Evolutionary conservation across 2,888 invertebrate species (phyloP).

Genomic region (Heliothis peltigera): DNA sequence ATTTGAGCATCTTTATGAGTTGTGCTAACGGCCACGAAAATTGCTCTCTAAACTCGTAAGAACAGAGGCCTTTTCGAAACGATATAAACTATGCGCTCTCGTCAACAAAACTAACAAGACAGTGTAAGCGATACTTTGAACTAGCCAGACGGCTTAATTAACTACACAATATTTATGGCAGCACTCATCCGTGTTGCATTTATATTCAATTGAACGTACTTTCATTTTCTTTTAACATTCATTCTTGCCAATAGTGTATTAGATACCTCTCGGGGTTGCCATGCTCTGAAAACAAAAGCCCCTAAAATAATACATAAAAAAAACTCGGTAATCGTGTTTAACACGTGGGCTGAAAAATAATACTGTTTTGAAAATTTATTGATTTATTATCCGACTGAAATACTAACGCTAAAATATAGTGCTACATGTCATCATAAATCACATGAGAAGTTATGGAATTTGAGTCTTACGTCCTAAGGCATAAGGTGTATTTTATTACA

Average conservation of each 20-base stretch:
- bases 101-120: constrained; percentile 33
- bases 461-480: constrained; percentile 12
- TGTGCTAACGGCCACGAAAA: constrained; percentile 74
- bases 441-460: constrained; percentile 1
- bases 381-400: constrained; percentile 43
- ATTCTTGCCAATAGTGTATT: constrained; percentile 25
- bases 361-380: constrained; percentile 38
- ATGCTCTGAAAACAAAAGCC: too few species aligned
- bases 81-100: constrained; percentile 45
- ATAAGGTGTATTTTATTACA: constrained; percentile 65
- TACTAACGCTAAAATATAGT: constrained; percentile 26
- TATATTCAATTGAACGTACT: constrained; percentile 15
- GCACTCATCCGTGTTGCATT: constrained; percentile 18
- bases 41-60: constrained; percentile 48
- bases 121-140: constrained; percentile 39
- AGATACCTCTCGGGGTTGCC: too few species aligned
- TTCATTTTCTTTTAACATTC: background rate
- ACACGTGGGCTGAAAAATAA: constrained; percentile 45
- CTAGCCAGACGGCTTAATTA: constrained; percentile 50
- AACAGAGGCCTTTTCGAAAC: constrained; percentile 29
- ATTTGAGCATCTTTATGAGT: constrained; percentile 77
- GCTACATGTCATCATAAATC: constrained; percentile 34
- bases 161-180: constrained; percentile 53
- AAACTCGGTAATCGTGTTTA: constrained; percentile 13
- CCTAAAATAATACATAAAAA: too few species aligned